A percentile compares a stretch with the other conserved stretches of the same genome.
phyloP scores from a whole-genome alignment of 2,888 invertebrate genomes.

The Prostheceraeus crozeri region DNA sequence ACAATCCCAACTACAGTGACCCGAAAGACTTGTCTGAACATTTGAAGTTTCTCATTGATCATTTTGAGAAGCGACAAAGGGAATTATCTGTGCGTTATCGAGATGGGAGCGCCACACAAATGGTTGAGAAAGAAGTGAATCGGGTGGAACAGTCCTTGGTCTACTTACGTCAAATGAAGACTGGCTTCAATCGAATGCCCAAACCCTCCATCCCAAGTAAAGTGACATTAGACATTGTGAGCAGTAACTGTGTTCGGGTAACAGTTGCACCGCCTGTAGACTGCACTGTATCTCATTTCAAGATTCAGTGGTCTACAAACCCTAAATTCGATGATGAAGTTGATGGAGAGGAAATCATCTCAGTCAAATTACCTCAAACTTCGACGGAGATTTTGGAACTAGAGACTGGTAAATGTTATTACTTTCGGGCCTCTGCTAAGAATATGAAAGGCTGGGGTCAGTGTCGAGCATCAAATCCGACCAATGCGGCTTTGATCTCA shows the following conservation, averaged over 20 bases:
- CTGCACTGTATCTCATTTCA: constrained; percentile 25
- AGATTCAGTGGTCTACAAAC: constrained; percentile 30
- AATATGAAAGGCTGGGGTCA: constrained; percentile 32
- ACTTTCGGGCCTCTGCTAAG: constrained; percentile 30
- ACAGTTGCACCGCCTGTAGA: constrained; percentile 30
- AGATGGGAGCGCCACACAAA: too few species aligned
- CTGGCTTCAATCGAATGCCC: constrained; percentile 29
- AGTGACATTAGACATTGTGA: constrained; percentile 26
- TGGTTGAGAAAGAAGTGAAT: too few species aligned
- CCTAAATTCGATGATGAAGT: constrained; percentile 1
- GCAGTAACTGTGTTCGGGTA: constrained; percentile 16
- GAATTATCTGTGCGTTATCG: constrained; percentile 24
- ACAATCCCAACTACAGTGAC: constrained; percentile 3
- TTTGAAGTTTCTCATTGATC: neutral
- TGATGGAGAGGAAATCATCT: constrained; percentile 11
- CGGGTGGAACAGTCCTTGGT: too few species aligned
- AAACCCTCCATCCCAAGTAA: constrained; percentile 30
- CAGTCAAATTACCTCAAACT: neutral
- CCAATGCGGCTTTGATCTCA: too few species aligned
- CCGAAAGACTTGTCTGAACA: constrained; percentile 1
- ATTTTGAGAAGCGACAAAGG: too few species aligned
- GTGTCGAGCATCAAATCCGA: too few species aligned
- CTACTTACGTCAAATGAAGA: constrained; percentile 23
- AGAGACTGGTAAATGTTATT: constrained; percentile 22
- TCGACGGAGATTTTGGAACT: constrained; percentile 27